Base-by-base conservation (phyloP, 2,888 invertebrate species). In the Heliconius aoede region DNA sequence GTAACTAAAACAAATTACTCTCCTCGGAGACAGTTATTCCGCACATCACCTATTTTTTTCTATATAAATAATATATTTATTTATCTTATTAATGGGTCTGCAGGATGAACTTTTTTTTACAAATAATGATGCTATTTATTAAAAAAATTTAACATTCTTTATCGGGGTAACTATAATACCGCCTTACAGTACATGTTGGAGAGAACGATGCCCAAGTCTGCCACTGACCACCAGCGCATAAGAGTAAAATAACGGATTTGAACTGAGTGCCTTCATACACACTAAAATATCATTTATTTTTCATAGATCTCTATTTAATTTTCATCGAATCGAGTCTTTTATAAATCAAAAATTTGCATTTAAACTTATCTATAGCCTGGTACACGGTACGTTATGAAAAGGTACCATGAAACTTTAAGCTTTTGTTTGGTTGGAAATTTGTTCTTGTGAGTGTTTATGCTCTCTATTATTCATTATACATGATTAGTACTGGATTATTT, bases 151-250 rank as follows among this genome's bases (percentile, higher is more conserved):
- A 28, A 46, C 9, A 67, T 46, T 68, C n/a, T 28, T 13, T 11
- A 28, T 30, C 68, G 67, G 46, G 67, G 24, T 74, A 69, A 69
- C 46, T 84, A 85, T 86, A 86, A 84, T 72, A 32, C 58, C 80
- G 83, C 83, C 83, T 97, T 97, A 94, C 97, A 98, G 98, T 97
- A 96, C 93, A 96, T 97, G 97, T 97, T 98, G 96, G 97, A 97
- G 95, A 96, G 97, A 96, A 96, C 97, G 95, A 96, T 97, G 95
- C 96, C 97, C 95, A 96, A 96, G 95, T 96, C 96, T 95, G 96
- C 96, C 95, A 96, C 96, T 95, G 96, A 97, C 94, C 97, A 97
- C 95, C 97, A 97, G 96, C 97, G 96, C 95, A 97, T 97, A 95
- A 96, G 97, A 97, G 98, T 98, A 98, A 98, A 98, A 96, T 76